phyloP scores from a whole-genome alignment of 2,113 vertebrate species.

The Sturnira hondurensis region DNA sequence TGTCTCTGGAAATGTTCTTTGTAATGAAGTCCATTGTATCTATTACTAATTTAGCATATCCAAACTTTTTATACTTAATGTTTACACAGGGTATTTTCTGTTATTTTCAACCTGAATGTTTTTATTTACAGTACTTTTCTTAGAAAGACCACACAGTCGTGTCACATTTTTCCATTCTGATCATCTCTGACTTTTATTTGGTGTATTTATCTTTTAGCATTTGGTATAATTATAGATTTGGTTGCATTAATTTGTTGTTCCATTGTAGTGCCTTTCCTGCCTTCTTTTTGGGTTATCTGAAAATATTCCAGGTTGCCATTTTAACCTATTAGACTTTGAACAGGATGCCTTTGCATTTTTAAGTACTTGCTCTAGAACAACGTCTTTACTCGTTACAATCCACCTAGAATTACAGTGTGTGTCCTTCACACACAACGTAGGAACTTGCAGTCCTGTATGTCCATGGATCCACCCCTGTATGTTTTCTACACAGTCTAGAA shows the following conservation, averaged over 20 bases:
- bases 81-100: background rate
- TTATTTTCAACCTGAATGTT: background rate
- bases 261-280: background rate
- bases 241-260: background rate
- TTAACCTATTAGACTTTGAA: background rate
- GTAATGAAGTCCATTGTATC: background rate
- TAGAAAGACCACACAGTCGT: background rate
- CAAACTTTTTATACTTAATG: background rate
- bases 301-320: background rate
- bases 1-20: background rate
- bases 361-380: background rate
- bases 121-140: background rate
- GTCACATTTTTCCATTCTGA: background rate
- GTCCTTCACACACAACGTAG: background rate
- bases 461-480: background rate
- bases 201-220: background rate
- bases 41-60: background rate
- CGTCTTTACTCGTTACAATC: background rate
- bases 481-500: background rate
- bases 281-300: background rate
- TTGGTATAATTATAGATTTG: background rate
- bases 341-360: background rate
- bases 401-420: background rate
- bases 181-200: background rate
- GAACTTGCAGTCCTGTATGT: background rate